These are phyloP conservation scores for Pao palembangensis DNA, from an alignment of 2,113 vertebrate genomes.

Conservation along the genomic window DNA sequence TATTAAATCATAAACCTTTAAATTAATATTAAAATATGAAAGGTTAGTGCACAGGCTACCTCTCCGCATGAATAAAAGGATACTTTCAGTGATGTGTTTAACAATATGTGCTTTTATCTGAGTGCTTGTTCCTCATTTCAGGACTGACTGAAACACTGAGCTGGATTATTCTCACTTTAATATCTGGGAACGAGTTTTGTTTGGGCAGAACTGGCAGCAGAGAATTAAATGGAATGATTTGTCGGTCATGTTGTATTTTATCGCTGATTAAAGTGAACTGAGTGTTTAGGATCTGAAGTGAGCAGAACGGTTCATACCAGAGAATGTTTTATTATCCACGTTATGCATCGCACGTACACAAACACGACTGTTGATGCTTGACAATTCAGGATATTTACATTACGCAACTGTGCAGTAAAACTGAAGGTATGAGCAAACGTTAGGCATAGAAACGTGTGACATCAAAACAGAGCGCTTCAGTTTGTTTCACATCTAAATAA, in stretches of 20 bases:
- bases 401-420: no score
- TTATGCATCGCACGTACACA: conserved; percentile 37
- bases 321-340: conserved; percentile 48
- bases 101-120: no score
- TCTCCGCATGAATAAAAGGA: no score
- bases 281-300: not conserved
- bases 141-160: conserved; percentile 29
- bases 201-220: conserved; percentile 1
- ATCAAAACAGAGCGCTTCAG: conserved; percentile 26
- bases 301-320: conserved; percentile 15
- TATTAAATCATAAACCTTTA: no score
- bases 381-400: conserved; percentile 38
- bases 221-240: conserved; percentile 52
- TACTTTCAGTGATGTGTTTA: no score
- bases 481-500: conserved; percentile 41
- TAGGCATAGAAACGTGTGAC: conserved; percentile 17
- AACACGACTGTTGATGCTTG: conserved; percentile 21
- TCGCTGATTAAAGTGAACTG: conserved; percentile 42
- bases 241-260: conserved; percentile 15
- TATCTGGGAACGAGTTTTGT: conserved; percentile 29
- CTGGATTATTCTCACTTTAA: conserved; percentile 55
- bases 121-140: conserved; percentile 1
- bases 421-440: no score
- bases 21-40: no score
- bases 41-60: no score